These are phyloP conservation scores for Ictalurus punctatus DNA, from an alignment of 2,113 vertebrate genomes.

Conservation along the genomic window DNA sequence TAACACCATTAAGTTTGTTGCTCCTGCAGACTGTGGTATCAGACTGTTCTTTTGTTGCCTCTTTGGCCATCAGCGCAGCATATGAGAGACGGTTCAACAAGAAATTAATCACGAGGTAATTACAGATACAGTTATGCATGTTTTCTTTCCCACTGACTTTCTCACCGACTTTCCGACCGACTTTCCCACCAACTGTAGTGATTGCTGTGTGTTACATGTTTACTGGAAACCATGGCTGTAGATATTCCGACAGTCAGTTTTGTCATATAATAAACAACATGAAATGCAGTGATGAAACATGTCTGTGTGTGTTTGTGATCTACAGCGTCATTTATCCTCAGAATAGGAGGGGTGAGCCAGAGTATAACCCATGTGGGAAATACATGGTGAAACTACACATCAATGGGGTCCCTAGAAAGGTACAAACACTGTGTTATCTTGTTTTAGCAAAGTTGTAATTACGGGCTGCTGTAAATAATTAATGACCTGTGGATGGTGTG, in stretches of 20 bases:
- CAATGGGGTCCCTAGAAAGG: slow-evolving; percentile 97
- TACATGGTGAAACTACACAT: slow-evolving; percentile 99
- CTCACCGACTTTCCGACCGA: too few relatives aligned
- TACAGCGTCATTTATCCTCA: slow-evolving; percentile 96
- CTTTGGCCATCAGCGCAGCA: slow-evolving; percentile 94
- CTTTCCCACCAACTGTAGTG: background rate
- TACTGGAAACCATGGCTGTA: background rate
- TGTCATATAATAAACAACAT: background rate
- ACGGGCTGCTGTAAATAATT: background rate
- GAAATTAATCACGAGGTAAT: slow-evolving; percentile 95
- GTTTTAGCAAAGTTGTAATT: background rate
- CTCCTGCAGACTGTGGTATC: slow-evolving; percentile 90
- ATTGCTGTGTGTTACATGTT: background rate
- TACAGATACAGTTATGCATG: background rate
- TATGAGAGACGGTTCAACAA: slow-evolving; percentile 97
- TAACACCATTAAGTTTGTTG: background rate
- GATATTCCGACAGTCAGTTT: background rate
- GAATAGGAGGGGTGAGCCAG: slow-evolving; percentile 93
- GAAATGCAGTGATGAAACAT: background rate
- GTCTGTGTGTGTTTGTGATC: slow-evolving; percentile 35
- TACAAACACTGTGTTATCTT: slow-evolving; percentile 51
- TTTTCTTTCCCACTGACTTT: background rate
- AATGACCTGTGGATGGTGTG: background rate
- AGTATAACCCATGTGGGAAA: slow-evolving; percentile 98
- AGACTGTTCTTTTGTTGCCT: slow-evolving; percentile 97